Conservation (phyloP, 1,140 invertebrate species). For the Diprion similis region DNA sequence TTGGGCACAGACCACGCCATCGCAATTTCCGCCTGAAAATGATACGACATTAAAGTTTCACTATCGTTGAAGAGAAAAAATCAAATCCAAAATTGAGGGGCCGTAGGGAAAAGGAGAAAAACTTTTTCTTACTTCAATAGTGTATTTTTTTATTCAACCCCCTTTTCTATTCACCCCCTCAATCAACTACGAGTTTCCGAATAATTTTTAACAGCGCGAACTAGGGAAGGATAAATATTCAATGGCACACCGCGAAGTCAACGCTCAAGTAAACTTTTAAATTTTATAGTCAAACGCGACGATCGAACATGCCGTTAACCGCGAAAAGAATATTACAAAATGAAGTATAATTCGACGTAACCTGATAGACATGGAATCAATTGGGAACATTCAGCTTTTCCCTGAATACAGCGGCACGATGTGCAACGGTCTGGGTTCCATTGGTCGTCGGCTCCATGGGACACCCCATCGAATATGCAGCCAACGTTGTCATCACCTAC, state of each 20-base stretch:
- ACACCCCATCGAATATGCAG: conserved; percentile 58
- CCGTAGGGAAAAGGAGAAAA: not conserved
- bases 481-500: not conserved
- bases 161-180: too few relatives aligned
- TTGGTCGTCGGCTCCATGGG: conserved; percentile 56
- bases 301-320: not conserved
- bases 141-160: too few relatives aligned
- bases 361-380: conserved; percentile 33
- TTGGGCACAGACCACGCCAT: conserved; percentile 55
- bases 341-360: conserved; percentile 11
- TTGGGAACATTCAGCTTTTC: conserved; percentile 56
- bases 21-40: conserved; percentile 48
- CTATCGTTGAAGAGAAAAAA: not conserved
- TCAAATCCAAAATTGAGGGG: not conserved
- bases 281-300: not conserved
- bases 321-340: conserved; percentile 1
- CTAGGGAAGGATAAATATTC: not conserved
- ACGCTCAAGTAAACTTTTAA: not conserved
- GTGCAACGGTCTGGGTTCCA: conserved; percentile 63
- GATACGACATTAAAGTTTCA: not conserved
- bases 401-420: conserved; percentile 54
- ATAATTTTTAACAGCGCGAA: too few relatives aligned
- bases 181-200: too few relatives aligned
- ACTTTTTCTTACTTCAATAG: too few relatives aligned
- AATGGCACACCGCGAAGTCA: not conserved